phyloP scores from a whole-genome alignment of 2,797 vertebrate genomes.

The Nasua narica region DNA sequence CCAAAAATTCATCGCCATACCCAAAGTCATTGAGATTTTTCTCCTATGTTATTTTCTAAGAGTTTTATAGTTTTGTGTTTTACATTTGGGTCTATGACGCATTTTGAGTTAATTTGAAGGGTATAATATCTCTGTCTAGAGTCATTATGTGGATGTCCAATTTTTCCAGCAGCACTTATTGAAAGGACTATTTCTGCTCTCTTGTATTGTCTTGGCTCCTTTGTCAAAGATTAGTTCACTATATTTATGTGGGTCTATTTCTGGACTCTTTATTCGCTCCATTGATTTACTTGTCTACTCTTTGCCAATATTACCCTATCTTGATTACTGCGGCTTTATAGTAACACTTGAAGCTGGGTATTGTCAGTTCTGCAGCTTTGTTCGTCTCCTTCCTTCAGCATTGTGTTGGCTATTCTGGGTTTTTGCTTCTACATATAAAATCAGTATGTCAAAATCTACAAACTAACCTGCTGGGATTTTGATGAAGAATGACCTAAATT shows the following conservation, averaged over 20 bases:
- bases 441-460: not conserved
- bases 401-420: not conserved
- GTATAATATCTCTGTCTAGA: not conserved
- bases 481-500: not conserved
- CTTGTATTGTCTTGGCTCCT: not conserved
- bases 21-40: not conserved
- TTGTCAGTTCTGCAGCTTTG: not conserved
- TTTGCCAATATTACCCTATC: not conserved
- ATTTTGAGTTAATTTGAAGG: not conserved
- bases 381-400: not conserved
- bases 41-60: not conserved
- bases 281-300: not conserved
- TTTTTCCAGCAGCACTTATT: not conserved
- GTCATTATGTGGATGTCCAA: not conserved
- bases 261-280: not conserved
- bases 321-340: not conserved
- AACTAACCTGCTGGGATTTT: not conserved
- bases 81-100: not conserved
- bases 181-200: not conserved
- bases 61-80: not conserved
- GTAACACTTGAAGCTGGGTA: not conserved
- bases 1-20: not conserved
- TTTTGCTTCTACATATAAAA: not conserved
- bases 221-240: not conserved
- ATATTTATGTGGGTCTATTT: not conserved